Base-by-base conservation (phyloP, 2,113 vertebrate species). In the Oncorhynchus kisutch region DNA sequence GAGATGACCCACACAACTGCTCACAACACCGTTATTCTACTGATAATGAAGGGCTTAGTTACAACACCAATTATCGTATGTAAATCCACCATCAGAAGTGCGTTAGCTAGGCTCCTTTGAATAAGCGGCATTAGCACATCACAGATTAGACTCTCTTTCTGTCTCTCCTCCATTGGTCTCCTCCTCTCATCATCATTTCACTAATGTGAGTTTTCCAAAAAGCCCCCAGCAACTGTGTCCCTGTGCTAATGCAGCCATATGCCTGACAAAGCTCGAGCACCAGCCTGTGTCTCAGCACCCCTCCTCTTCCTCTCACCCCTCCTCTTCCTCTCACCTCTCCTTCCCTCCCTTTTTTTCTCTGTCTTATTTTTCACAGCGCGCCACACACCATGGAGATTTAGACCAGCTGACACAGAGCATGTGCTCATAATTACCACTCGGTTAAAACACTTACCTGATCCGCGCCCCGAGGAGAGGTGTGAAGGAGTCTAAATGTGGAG, bases 401-500 rank as follows among this genome's bases (percentile, higher is more conserved):
- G 80, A 66, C 77, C 75, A 77, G 67, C 70, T 84, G 77, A 85
- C 79, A 86, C 73, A 3, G 29, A 85, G 82, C 82, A 71, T 45
- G 66, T 72, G 67, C 78, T 85, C 74, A 67, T 80, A 73, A 84
- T 88, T 80, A 84, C 85, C 86, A 79, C 68, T 76, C 39, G 81
- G 89, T 90, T 90, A 88, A 89, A 89, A 87, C 76, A 84, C 74
- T 82, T 78, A 87, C 87, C 87, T 91, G 87, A 83, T 87, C 89
- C 81, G 16, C 70, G 73, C 82, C 83, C 87, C 60, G 45, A 76
- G 89, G 84, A 82, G 68, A 81, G 60, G 54, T 74, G 67, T 72
- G 81, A 39, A 84, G 74, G 77, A 87, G 81, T 86, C 72, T 82
- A 75, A 86, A 77, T 76, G 76, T 39, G 59, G 73, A 71, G 80